Evolutionary conservation across 2,797 vertebrate species (phyloP).

Genomic region (Jordanella pulchra): DNA sequence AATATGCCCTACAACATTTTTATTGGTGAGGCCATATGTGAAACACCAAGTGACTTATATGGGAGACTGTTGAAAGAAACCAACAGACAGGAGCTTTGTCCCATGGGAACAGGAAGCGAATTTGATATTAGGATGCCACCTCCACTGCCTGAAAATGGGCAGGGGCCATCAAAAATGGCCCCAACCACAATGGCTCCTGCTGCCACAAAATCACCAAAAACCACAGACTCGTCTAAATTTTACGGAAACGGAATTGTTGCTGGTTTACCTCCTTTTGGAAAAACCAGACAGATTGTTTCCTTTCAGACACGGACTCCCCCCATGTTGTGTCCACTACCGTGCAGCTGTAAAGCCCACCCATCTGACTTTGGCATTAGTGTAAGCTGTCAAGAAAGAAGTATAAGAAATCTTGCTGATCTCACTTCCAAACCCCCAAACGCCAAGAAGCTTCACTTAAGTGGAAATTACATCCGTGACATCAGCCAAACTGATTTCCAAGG

Average conservation of each 20-base stretch:
- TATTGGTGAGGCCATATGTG: constrained; percentile 97
- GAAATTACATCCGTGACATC: constrained; percentile 93
- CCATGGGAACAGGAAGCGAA: constrained; percentile 93
- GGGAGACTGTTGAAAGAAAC: constrained; percentile 95
- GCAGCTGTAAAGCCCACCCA: constrained; percentile 94
- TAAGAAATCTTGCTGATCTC: constrained; percentile 89
- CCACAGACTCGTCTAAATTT: constrained; percentile 93
- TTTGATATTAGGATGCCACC: constrained; percentile 94
- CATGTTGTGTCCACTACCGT: constrained; percentile 88
- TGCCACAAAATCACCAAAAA: constrained; percentile 90
- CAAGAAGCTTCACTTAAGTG: constrained; percentile 96
- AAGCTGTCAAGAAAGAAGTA: constrained; percentile 95
- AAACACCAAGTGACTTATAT: constrained; percentile 95
- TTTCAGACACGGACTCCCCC: constrained; percentile 93
- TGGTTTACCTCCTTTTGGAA: constrained; percentile 85
- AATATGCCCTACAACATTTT: constrained; percentile 99
- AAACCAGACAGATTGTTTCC: constrained; percentile 91
- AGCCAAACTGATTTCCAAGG: constrained; percentile 87
- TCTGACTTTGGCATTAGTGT: constrained; percentile 96
- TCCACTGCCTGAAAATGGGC: constrained; percentile 83
- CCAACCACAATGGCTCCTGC: constrained; percentile 84
- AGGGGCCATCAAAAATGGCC: constrained; percentile 84
- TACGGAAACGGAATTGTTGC: constrained; percentile 96
- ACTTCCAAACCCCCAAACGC: constrained; percentile 90
- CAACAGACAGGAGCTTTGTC: constrained; percentile 96